These are phyloP conservation scores for Allygus modestus DNA, from an alignment of 2,888 invertebrate genomes.

Conservation along the genomic window DNA sequence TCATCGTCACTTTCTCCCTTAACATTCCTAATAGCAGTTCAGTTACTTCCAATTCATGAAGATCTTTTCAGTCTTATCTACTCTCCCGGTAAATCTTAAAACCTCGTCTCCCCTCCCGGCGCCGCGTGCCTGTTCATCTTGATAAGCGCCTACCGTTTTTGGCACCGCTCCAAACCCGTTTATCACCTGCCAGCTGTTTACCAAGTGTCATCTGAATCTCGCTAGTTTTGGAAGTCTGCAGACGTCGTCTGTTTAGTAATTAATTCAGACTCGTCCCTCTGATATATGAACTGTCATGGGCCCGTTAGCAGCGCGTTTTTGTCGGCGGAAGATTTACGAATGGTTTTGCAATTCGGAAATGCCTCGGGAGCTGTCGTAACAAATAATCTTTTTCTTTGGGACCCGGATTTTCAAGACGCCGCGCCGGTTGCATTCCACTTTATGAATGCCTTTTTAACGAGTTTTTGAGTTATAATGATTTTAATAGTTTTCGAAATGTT, in stretches of 20 bases:
- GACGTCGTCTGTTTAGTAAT: background rate
- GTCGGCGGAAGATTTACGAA: background rate
- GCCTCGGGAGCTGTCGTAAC: background rate
- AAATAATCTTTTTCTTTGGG: background rate
- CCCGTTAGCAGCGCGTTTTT: background rate
- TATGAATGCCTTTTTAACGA: background rate
- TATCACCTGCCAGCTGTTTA: background rate
- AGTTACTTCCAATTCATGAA: too few relatives aligned
- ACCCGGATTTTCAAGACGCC: background rate
- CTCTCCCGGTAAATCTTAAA: too few relatives aligned
- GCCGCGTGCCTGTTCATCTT: too few relatives aligned
- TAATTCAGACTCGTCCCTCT: conserved; percentile 6
- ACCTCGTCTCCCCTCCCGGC: too few relatives aligned
- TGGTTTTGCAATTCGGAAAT: background rate
- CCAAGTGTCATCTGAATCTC: conserved; percentile 2
- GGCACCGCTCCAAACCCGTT: background rate
- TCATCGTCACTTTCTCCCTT: too few relatives aligned
- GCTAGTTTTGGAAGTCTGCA: background rate
- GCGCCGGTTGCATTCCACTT: background rate
- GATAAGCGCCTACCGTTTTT: background rate
- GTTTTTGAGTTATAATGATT: too few relatives aligned
- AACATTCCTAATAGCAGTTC: too few relatives aligned
- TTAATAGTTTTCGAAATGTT: too few relatives aligned
- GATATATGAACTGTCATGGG: background rate
- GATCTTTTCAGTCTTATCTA: too few relatives aligned